Evolutionary conservation across 37 sponge, comb jelly and placozoan genomes (phyloP).

Genomic region (Crambe crambe): DNA sequence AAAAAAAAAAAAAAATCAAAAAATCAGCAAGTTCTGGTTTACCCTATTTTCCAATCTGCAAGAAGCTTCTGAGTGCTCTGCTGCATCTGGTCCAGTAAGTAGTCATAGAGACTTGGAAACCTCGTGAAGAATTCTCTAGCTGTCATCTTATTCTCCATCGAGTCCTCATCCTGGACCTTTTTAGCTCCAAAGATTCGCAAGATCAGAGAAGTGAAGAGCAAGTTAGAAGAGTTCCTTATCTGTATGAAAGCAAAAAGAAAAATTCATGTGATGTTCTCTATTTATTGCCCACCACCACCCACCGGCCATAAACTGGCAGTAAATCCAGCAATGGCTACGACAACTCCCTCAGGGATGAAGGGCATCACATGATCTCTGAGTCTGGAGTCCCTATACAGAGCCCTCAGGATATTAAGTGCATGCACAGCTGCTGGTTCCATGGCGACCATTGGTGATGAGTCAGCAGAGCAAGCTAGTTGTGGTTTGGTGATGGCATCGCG

Average conservation of each 20-base stretch:
- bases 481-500: neutral
- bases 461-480: neutral
- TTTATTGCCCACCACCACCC: neutral
- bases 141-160: slow-evolving; percentile 83
- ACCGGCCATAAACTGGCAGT: slow-evolving; percentile 76
- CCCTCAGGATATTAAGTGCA: slow-evolving; percentile 82
- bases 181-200: slow-evolving; percentile 88
- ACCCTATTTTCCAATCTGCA: neutral
- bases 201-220: slow-evolving; percentile 78
- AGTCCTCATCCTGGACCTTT: slow-evolving; percentile 67
- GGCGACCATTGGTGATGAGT: neutral
- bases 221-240: slow-evolving; percentile 85
- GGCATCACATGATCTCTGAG: slow-evolving; percentile 71
- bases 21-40: neutral
- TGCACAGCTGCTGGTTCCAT: slow-evolving; percentile 71
- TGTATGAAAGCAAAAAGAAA: too few relatives aligned
- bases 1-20: neutral
- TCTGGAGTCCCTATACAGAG: slow-evolving; percentile 73
- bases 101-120: slow-evolving; percentile 61
- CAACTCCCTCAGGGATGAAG: slow-evolving; percentile 63
- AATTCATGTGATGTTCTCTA: too few relatives aligned
- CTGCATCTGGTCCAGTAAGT: slow-evolving; percentile 48
- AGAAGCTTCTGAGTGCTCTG: slow-evolving; percentile 6
- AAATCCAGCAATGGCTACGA: slow-evolving; percentile 72
- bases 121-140: slow-evolving; percentile 78